Percentiles rank a stretch among this genome's conserved stretches.
phyloP scores from a whole-genome alignment of 2,888 invertebrate genomes.

The Apamea crenata region DNA sequence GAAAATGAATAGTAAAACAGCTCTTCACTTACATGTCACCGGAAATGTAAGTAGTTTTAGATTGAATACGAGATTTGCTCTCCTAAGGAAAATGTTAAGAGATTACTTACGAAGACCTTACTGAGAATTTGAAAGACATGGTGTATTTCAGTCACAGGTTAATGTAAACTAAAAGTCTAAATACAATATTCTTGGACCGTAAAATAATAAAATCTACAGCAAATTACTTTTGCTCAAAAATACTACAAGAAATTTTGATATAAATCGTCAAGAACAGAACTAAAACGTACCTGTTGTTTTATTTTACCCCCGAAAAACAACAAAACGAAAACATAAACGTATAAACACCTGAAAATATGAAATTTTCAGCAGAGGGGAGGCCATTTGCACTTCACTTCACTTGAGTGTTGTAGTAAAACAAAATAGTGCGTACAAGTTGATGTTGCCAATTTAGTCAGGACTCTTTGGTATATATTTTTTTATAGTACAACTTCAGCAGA shows the following conservation, averaged over 20 bases:
- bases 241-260: background rate
- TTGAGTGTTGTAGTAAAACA: constrained; percentile 60
- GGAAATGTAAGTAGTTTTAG: constrained; percentile 20
- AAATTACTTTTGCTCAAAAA: background rate
- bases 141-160: background rate
- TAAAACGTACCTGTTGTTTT: constrained; percentile 13
- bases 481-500: constrained; percentile 49
- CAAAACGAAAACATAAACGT: constrained; percentile 22
- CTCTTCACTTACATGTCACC: constrained; percentile 1
- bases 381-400: constrained; percentile 48
- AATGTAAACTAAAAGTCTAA: background rate
- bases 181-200: background rate
- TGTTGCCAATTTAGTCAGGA: constrained; percentile 47
- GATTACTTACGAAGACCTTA: background rate
- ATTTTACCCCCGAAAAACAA: constrained; percentile 8
- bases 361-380: constrained; percentile 40
- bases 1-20: constrained; percentile 40
- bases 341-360: constrained; percentile 48
- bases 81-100: background rate
- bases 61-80: constrained; percentile 22
- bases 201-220: background rate
- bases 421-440: constrained; percentile 63
- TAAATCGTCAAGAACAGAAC: constrained; percentile 11
- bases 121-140: background rate
- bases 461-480: constrained; percentile 38